Evolutionary conservation across 1,140 invertebrate species (phyloP).

Genomic region (Geopemphigus sp.): DNA sequence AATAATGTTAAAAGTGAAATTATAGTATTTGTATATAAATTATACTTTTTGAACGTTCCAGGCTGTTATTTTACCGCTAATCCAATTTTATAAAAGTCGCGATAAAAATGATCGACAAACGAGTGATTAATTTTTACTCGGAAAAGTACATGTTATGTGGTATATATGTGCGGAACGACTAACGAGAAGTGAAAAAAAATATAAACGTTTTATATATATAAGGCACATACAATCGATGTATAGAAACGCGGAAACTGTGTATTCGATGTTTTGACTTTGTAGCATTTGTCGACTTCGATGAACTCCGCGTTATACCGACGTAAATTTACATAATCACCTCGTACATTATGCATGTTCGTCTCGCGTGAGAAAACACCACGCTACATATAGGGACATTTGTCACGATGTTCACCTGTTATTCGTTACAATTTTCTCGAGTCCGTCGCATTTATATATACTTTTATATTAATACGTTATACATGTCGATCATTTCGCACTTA

Average conservation of each 20-base stretch:
- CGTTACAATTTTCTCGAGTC: conserved; percentile 1
- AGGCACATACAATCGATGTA: neutral
- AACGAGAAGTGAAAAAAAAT: neutral
- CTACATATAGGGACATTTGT: conserved; percentile 6
- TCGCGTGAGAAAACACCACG: conserved; percentile 16
- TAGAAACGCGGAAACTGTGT: neutral
- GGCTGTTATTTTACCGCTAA: neutral
- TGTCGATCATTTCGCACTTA: neutral
- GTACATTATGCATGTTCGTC: conserved; percentile 26
- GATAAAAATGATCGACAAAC: neutral
- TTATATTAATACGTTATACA: neutral
- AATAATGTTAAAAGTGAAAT: no score
- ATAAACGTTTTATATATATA: conserved; percentile 2
- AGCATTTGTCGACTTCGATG: conserved; percentile 18
- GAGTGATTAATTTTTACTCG: neutral
- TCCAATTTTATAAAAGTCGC: neutral
- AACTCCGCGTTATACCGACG: neutral
- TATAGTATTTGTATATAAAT: no score
- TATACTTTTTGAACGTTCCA: no score
- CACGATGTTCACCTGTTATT: conserved; percentile 12
- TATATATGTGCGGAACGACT: neutral
- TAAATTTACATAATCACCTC: conserved; percentile 33
- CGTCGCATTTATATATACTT: neutral
- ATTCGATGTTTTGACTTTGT: conserved; percentile 13
- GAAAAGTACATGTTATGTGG: no score